Conservation (phyloP, 2,797 vertebrate species). For the Ammospiza maritima region DNA sequence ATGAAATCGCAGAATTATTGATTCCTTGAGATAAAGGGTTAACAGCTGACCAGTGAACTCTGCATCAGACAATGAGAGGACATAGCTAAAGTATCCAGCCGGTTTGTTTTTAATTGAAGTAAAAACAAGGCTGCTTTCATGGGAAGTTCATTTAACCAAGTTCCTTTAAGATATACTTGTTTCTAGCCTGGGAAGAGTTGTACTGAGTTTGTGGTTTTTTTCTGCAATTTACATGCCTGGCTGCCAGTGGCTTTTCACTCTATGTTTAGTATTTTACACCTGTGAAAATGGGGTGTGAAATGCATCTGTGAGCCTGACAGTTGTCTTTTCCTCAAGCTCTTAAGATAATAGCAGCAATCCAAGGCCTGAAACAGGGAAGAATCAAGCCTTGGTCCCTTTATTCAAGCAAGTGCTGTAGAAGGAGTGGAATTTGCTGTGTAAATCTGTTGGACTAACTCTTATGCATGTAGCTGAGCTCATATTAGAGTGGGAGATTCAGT, state of each 20-base stretch:
- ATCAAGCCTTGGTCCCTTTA: background rate
- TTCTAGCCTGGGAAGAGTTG: background rate
- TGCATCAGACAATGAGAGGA: slow-evolving; percentile 10
- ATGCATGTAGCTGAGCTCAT: accelerated
- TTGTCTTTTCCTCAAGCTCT: background rate
- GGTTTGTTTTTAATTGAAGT: slow-evolving; percentile 10
- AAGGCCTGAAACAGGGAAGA: background rate
- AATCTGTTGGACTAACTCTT: background rate
- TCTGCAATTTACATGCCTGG: background rate
- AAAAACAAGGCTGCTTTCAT: slow-evolving; percentile 59
- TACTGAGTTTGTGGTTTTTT: background rate
- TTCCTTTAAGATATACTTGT: background rate
- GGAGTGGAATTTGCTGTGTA: background rate
- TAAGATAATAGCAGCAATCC: background rate
- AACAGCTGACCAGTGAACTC: background rate
- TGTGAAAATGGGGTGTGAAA: background rate
- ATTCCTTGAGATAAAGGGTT: background rate
- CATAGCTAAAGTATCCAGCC: background rate
- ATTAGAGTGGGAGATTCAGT: background rate
- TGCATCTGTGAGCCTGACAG: background rate
- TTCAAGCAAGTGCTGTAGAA: background rate
- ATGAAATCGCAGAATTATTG: background rate
- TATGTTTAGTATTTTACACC: background rate
- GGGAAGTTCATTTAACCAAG: slow-evolving; percentile 17
- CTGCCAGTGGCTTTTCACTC: background rate